phyloP scores from a whole-genome alignment of 2,113 vertebrate species.

The Brienomyrus brachyistius region DNA sequence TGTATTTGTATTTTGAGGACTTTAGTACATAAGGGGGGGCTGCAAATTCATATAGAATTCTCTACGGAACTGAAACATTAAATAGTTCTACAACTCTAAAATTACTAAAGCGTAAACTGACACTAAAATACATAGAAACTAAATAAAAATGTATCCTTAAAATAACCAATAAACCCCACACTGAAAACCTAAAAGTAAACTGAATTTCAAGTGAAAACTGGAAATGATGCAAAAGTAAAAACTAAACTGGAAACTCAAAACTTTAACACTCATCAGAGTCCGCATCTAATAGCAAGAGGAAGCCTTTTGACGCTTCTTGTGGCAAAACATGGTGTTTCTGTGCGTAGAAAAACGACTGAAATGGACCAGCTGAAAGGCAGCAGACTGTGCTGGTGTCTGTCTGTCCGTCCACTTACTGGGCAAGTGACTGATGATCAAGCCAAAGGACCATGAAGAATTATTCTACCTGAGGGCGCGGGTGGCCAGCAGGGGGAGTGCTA shows the following conservation, averaged over 20 bases:
- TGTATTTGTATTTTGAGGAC: too few species aligned
- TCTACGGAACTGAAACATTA: background rate
- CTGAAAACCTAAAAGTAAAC: background rate
- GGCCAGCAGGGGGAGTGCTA: slow-evolving; percentile 32
- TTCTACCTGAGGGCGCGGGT: slow-evolving; percentile 2
- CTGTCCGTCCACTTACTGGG: background rate
- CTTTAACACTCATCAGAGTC: background rate
- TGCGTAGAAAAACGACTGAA: background rate
- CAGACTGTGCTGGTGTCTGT: background rate
- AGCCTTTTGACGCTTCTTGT: background rate
- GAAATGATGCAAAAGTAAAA: background rate
- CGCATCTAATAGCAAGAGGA: background rate
- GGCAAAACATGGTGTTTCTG: background rate
- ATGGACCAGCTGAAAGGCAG: background rate
- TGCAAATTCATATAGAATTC: too few species aligned
- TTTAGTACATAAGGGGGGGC: too few species aligned
- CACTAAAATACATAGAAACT: background rate
- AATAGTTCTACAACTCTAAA: background rate
- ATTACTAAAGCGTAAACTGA: background rate
- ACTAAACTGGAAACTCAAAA: background rate
- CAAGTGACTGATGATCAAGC: background rate
- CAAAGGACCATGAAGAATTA: background rate
- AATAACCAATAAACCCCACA: background rate
- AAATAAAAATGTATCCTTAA: background rate
- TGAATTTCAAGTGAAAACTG: background rate